A percentile compares a stretch with the other conserved stretches of the same genome.
Evolutionary conservation across 2,113 vertebrate species (phyloP).

Genomic region (Diadophis punctatus): DNA sequence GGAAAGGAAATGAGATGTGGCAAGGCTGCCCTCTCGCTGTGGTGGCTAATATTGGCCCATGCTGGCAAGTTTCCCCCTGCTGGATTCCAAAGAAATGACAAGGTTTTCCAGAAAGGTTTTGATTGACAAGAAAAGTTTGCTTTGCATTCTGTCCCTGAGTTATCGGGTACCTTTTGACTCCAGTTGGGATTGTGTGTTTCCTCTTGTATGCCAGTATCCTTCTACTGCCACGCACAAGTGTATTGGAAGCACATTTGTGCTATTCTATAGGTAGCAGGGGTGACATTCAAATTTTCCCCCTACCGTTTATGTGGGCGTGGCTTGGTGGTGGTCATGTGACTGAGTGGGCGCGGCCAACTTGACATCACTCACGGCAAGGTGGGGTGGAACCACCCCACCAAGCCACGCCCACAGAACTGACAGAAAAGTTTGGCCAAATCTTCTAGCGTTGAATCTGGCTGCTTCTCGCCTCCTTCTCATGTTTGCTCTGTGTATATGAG

Average conservation of each 20-base stretch:
- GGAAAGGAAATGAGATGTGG: conserved; percentile 27
- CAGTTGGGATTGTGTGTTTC: not conserved
- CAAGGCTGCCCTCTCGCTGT: conserved; percentile 72
- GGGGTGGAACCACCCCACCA: too few species aligned
- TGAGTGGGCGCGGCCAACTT: too few species aligned
- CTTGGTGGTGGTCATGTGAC: too few species aligned
- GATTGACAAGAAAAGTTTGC: not conserved
- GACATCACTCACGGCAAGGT: too few species aligned
- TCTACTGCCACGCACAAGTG: not conserved
- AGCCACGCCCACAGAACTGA: too few species aligned
- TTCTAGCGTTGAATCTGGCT: too few species aligned
- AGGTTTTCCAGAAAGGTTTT: not conserved
- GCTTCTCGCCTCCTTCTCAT: too few species aligned
- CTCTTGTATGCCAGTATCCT: not conserved
- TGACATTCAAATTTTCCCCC: too few species aligned
- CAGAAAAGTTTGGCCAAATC: too few species aligned
- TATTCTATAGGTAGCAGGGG: not conserved
- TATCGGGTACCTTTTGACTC: not conserved
- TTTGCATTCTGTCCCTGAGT: not conserved
- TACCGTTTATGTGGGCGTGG: too few species aligned
- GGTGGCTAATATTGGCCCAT: not conserved
- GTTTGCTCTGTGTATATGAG: too few species aligned
- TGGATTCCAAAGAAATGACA: not conserved
- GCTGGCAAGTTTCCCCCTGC: not conserved
- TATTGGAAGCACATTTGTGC: not conserved